These are phyloP conservation scores for Drosophila truncata DNA, from an alignment of 1,140 invertebrate species.

Conservation along the genomic window DNA sequence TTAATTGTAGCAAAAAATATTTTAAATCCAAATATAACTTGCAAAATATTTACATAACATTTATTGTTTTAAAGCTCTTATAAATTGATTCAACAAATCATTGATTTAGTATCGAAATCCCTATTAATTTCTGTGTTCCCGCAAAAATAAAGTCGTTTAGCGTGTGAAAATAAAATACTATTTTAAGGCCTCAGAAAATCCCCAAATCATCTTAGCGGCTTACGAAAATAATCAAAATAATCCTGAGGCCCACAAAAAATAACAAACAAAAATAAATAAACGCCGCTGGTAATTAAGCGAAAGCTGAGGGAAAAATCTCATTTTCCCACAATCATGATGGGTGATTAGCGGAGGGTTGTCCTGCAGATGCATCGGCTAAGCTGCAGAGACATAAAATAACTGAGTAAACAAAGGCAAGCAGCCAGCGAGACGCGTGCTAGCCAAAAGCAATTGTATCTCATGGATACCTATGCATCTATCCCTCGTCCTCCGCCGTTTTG, in stretches of 20 bases:
- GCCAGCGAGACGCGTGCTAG: constrained; percentile 67
- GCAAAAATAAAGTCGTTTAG: background rate
- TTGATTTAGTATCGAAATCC: background rate
- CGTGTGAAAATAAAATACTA: constrained; percentile 1
- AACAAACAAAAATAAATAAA: constrained; percentile 44
- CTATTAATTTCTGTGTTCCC: background rate
- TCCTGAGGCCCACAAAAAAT: constrained; percentile 22
- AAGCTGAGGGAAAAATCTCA: constrained; percentile 37
- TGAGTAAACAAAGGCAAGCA: constrained; percentile 67
- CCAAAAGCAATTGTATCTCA: constrained; percentile 74
- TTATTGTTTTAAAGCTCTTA: background rate
- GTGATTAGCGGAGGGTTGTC: constrained; percentile 48
- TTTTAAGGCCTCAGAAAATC: constrained; percentile 42
- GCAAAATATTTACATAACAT: background rate
- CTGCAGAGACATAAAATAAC: constrained; percentile 67
- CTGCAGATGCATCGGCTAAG: constrained; percentile 46
- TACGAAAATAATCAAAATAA: constrained; percentile 48
- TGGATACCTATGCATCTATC: constrained; percentile 43
- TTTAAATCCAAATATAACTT: background rate
- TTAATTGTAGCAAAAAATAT: background rate
- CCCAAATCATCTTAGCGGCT: constrained; percentile 63
- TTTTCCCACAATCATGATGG: constrained; percentile 64
- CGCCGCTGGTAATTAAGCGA: constrained; percentile 61
- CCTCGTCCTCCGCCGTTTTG: background rate
- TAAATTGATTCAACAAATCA: background rate